A percentile compares a stretch with the other conserved stretches of the same genome.
Evolutionary conservation across 1,140 invertebrate genomes (phyloP).

Genomic region (Macrosteles quadrilineatus): DNA sequence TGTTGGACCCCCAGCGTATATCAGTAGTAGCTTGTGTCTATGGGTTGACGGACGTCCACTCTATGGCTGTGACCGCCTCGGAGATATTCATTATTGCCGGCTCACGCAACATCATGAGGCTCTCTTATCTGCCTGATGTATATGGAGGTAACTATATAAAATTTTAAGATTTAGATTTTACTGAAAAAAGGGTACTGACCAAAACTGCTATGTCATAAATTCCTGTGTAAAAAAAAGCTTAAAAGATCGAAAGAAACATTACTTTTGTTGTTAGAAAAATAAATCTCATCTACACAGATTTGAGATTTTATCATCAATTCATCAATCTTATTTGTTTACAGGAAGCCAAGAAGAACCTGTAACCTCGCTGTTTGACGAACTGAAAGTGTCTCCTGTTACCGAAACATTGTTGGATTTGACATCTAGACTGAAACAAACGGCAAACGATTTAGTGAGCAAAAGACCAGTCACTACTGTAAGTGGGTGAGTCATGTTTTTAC

Average conservation of each 20-base stretch:
- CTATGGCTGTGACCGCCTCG: constrained; percentile 66
- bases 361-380: constrained; percentile 8
- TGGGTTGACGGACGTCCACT: constrained; percentile 54
- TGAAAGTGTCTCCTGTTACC: constrained; percentile 29
- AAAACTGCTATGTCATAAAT: no score
- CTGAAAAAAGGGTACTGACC: no score
- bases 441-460: constrained; percentile 25
- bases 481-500: constrained; percentile 22
- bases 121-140: constrained; percentile 59
- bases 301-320: no score
- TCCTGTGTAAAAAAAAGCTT: no score
- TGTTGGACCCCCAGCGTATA: constrained; percentile 69
- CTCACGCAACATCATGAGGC: constrained; percentile 63
- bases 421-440: constrained; percentile 37
- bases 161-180: no score
- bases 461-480: constrained; percentile 25
- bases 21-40: constrained; percentile 55
- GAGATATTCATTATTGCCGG: constrained; percentile 81
- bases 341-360: neutral
- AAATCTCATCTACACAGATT: no score
- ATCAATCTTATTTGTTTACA: no score
- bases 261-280: no score
- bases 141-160: constrained; percentile 44
- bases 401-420: constrained; percentile 40
- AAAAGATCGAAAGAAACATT: no score